phyloP scores from a whole-genome alignment of 1,140 invertebrate genomes.

The Conopomorpha cramerella region DNA sequence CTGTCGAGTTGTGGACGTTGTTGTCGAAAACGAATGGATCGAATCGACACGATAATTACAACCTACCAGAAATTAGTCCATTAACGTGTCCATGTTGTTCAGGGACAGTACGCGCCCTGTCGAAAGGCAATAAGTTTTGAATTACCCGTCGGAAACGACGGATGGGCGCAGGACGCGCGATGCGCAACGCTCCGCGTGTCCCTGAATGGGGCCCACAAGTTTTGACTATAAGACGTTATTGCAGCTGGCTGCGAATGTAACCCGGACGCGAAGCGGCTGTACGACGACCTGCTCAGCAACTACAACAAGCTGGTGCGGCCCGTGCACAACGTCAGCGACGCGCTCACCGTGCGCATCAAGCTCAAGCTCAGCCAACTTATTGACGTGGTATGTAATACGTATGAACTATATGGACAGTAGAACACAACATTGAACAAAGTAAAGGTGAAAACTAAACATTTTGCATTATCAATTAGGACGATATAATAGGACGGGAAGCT shows the following conservation, averaged over 20 bases:
- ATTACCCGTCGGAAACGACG: too few species aligned
- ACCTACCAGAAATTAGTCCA: too few species aligned
- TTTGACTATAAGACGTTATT: neutral
- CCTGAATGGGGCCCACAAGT: neutral
- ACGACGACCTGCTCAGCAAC: conserved; percentile 89
- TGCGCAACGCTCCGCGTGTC: too few species aligned
- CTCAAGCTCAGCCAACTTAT: conserved; percentile 93
- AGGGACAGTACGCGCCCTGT: neutral
- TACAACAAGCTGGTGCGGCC: conserved; percentile 94
- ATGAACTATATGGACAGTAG: neutral
- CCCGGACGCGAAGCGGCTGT: conserved; percentile 87
- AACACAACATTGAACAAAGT: too few species aligned
- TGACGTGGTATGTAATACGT: conserved; percentile 73
- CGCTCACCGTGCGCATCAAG: conserved; percentile 91
- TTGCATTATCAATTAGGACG: too few species aligned
- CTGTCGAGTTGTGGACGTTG: too few species aligned
- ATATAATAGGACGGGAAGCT: too few species aligned
- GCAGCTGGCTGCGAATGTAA: conserved; percentile 75
- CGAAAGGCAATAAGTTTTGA: neutral
- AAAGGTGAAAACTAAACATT: too few species aligned
- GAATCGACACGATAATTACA: too few species aligned
- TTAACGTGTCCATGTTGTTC: too few species aligned
- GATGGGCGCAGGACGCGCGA: too few species aligned
- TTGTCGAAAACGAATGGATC: too few species aligned
- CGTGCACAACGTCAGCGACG: conserved; percentile 90